Evolutionary conservation across 2,113 vertebrate species (phyloP), one percentile per base, ranked within the genome.

Genomic region (Desmodus rotundus): DNA sequence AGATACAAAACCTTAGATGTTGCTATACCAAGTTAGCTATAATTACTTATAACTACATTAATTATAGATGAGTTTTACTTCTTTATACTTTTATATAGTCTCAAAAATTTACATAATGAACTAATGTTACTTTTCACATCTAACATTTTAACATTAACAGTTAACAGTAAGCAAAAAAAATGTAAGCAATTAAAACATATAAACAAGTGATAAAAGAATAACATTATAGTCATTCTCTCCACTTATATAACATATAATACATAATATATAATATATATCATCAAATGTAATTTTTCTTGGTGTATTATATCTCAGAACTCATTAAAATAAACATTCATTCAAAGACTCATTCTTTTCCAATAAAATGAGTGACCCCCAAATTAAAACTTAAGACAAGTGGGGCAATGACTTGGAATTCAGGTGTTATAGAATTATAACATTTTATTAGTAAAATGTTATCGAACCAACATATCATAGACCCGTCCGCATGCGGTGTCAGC

Each of bases 251-350:
- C 7, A 56, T 20, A 56, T 56, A 56, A 56, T 56, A 56, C 7
- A 52, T 52, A 54, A 54, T 54, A 54, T 56, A 56, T 56, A 56
- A 56, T 56, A 56, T 20, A 56, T 22, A 56, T n/a, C 28, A 61
- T 61, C 16, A 73, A 68, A 70, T 63, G 38, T 85, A 5, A 24
- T 33, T 72, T 93, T 91, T 76, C n/a, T 89, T 83, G n/a, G 26
- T 47, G 16, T 84, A 58, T 73, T 58, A 33, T 1, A 73, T 74
- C 47, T 88, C 31, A 95, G 52, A 72, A 26, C 38, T 6, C 16
- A 36, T 83, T 65, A 93, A 33, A 82, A 93, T 81, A 94, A 92
- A 87, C 65, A 87, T 63, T 67, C 28, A 91, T 88, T 63, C 85
- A 81, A 93, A 92, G 19, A 19, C 7, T 45, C 24, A 78, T 15